Base-by-base conservation (phyloP, 1,140 invertebrate genomes). In the Drosophila yakuba region DNA sequence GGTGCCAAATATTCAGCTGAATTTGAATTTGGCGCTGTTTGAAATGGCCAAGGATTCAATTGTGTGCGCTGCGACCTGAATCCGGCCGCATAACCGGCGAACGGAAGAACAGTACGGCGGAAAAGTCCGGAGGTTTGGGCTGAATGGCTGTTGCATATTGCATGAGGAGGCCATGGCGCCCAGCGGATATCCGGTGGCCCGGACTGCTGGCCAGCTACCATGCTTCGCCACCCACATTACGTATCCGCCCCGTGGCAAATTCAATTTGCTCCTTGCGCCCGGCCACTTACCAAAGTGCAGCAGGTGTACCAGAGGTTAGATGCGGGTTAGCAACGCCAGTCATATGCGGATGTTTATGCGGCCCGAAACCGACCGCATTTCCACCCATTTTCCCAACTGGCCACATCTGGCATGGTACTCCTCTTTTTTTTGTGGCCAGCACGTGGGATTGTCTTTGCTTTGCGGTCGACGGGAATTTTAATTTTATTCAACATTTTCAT, bases 111-210 rank as follows among this genome's bases (percentile, higher is more conserved):
- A 36, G 36, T 32, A n/a, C 36, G 60, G 60, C 28, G 25, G 38
- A 39, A 39, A 4, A 39, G 38, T 39, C 11, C 14, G 12, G 38
- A 39, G 38, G 38, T 14, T 39, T 12, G 38, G 38, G 14, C 32
- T 32, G 38, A 39, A 57, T 71, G 63, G 51, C 51, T 86, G 68
- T 63, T 88, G 82, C 79, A 86, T 86, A 68, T 88, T 83, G 61
- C 75, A 88, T 82, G 66, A 75, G 74, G 36, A 41, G 60, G 55
- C 50, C 62, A 58, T 76, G 54, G 45, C 55, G 81, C 72, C 69
- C 54, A 60, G 63, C 82, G 82, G 82, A 88, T 64, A 79, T 86
- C 82, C 83, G 83, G 48, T 68, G 62, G 55, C 55, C 50, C 39
- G 38, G 38, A 44, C 23, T 73, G 20, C 17, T 58, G 71, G 44